Base-by-base conservation (phyloP, 2,888 invertebrate genomes). In the Diarsia dahlii region DNA sequence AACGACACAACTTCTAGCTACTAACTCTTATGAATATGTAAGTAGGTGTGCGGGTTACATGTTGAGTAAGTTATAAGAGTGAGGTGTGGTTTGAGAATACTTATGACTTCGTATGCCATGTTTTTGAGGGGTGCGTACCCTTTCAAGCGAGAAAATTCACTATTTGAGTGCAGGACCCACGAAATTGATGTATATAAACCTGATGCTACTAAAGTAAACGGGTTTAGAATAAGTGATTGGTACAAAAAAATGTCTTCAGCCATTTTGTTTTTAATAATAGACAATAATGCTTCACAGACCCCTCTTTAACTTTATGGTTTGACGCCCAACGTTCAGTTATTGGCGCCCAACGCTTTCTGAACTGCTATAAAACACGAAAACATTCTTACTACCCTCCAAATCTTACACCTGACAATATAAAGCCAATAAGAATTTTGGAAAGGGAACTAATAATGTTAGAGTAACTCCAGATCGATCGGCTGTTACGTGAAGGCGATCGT, bases 21-120 rank as follows among this genome's bases (percentile, higher is more conserved):
- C 85, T 86, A 81, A 78, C 81, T 77, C 83, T 86, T 82, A 84
- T 86, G 86, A 86, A 86, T 86, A 86, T 84, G 79, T 86, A 79
- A 86, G 79, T 81, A 83, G 81, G 64, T 72, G 56, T 76, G 74
- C 63, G 74, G 74, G 83, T 71, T 74, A 71, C 71, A 54, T 69
- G 74, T 71, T 63, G 65, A 77, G 83, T 79, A 70, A 78, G 69
- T 74, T 79, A 68, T 62, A 46, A 64, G 46, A 70, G 75, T 45
- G 67, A 67, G 70, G 73, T 77, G 71, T 76, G 70, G 76, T 76
- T 73, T 71, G 39, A 76, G 75, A 74, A 81, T 81, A 81, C 71
- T 67, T 64, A 76, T 76, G 58, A 78, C 62, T 72, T 77, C 34
- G 69, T 46, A 62, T 54, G 34, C 28, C 13, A 63, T 70, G 56